Evolutionary conservation across 2,797 vertebrate species (phyloP).

Genomic region (Vireo griseus): DNA sequence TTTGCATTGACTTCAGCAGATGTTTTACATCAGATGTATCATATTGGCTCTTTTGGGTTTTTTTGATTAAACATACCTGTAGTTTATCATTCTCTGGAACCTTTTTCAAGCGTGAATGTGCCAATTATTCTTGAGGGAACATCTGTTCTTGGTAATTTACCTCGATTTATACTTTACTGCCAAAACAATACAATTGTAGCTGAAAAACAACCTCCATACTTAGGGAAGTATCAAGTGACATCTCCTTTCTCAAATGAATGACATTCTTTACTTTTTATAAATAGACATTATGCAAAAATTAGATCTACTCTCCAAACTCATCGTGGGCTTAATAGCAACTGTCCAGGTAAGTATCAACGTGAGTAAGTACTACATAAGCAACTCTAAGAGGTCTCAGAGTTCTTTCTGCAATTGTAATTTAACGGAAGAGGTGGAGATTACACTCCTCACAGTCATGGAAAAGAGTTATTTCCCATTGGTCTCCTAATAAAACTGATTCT

Average conservation of each 20-base stretch:
- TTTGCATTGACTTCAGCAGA: background rate
- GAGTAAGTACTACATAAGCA: background rate
- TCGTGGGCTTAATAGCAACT: background rate
- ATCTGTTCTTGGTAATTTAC: background rate
- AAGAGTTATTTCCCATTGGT: background rate
- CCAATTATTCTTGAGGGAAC: background rate
- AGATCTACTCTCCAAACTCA: background rate
- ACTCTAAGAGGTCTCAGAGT: background rate
- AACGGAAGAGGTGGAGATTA: background rate
- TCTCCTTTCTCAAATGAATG: background rate
- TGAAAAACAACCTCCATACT: background rate
- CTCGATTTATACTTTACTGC: background rate
- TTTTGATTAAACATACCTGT: background rate
- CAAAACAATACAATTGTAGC: background rate
- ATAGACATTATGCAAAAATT: background rate
- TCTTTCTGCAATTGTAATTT: background rate
- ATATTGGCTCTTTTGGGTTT: background rate
- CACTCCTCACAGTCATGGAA: background rate
- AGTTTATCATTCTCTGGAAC: background rate
- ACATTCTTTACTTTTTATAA: background rate
- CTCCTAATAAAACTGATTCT: background rate
- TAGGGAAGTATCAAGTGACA: background rate
- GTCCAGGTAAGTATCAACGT: background rate
- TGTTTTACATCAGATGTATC: background rate
- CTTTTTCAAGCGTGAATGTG: background rate